Base-by-base conservation (phyloP, 2,797 vertebrate genomes). In the Sus cebifrons region DNA sequence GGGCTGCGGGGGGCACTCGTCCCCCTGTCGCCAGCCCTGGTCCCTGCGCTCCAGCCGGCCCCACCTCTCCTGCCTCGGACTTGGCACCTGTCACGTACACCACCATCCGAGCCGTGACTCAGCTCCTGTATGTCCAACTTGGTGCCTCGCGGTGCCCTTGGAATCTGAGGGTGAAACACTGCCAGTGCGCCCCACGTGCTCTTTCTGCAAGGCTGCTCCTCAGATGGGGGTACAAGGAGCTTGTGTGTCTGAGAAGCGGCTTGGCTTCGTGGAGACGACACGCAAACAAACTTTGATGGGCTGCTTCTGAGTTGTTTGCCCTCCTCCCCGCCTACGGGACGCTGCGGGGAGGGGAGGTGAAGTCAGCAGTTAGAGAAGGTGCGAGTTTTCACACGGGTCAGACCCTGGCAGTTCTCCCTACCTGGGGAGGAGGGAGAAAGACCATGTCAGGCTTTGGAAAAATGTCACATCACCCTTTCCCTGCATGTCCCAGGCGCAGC, bases 341-440 rank as follows among this genome's bases (percentile, higher is more conserved):
- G 3, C 0, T 2, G 2, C 44, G 23, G 17, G 3, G 56, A 2
- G 0, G 6, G 40, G 52, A 4, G 1, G 40, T 7, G 73, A n/a
- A 5, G 40, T 27, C 44, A 58, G 96, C 75, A 23, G 32, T 15
- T 5, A 11, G 27, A 54, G 62, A 88, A 93, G 94, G 77, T 52
- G 83, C 64, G 7, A 12, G 13, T 62, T 92, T 65, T 88, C 82
- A 49, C 93, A 32, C 17, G 0, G 12, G 4, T 90, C 79, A 17
- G 1, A 1, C 17, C n/a, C 68, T 29, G 90, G 64, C 21, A 15
- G 1, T 8, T 10, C 36, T 27, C 25, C n/a, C 9, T 17, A 13
- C 40, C 56, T 20, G 21, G 49, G 89, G 93, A 68, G 16, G 71
- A 20, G 71, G 32, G 0, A 1, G 60, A 32, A 36, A 21, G 27